Percentiles rank a stretch among this genome's conserved stretches.
Conservation (phyloP, 2,888 invertebrate species). For the Nymphalis urticae region DNA sequence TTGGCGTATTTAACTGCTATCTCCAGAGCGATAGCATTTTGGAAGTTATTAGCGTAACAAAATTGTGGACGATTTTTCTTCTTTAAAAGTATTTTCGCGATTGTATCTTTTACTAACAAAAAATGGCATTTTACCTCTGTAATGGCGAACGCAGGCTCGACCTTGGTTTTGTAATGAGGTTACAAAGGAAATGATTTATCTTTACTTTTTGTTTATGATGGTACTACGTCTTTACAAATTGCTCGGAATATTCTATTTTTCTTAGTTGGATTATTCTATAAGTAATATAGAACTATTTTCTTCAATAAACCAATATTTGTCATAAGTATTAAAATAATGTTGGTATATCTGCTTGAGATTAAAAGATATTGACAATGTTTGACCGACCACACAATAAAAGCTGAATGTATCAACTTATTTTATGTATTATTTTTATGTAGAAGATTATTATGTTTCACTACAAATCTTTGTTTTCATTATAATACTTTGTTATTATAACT, state of each 20-base stretch:
- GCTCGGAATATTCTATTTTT: constrained; percentile 30
- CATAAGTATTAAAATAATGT: too few relatives aligned
- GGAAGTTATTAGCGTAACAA: constrained; percentile 68
- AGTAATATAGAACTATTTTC: too few relatives aligned
- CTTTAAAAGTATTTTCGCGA: constrained; percentile 54
- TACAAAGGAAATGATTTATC: constrained; percentile 43
- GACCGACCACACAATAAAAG: too few relatives aligned
- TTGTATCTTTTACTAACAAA: constrained; percentile 46
- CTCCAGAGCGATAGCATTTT: constrained; percentile 59
- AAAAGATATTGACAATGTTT: too few relatives aligned
- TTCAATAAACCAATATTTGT: too few relatives aligned
- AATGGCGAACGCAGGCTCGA: constrained; percentile 36
- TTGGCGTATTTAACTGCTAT: constrained; percentile 74
- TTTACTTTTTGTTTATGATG: constrained; percentile 37
- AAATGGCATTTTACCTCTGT: constrained; percentile 38
- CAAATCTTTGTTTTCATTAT: too few relatives aligned
- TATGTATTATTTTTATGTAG: too few relatives aligned
- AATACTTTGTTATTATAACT: too few relatives aligned
- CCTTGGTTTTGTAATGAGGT: constrained; percentile 40
- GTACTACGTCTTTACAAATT: constrained; percentile 35
- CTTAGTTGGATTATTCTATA: constrained; percentile 14
- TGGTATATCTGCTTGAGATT: too few relatives aligned
- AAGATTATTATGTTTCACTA: too few relatives aligned
- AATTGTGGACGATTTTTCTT: constrained; percentile 65
- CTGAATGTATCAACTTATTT: too few relatives aligned